Percentiles rank a stretch among this genome's conserved stretches.
These are phyloP conservation scores for Gavia stellata DNA, from an alignment of 2,113 vertebrate species.

Conservation along the genomic window DNA sequence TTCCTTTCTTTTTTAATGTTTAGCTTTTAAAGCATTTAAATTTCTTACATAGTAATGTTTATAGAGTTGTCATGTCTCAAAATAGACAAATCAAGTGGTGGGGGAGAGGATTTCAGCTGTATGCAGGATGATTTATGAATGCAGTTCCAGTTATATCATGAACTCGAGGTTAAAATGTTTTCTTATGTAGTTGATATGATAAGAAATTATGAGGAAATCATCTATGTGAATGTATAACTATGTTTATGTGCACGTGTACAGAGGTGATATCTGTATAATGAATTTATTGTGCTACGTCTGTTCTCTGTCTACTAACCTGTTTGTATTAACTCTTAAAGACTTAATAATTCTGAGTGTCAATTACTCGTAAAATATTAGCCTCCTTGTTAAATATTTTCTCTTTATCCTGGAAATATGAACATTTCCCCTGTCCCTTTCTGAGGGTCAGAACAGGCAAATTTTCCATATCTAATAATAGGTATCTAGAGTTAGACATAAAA, in stretches of 20 bases:
- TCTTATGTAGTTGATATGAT: neutral
- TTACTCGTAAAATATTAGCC: neutral
- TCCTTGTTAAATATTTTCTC: neutral
- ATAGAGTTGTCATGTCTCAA: neutral
- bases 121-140: neutral
- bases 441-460: neutral
- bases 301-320: neutral
- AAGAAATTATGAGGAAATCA: neutral
- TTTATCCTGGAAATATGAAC: neutral
- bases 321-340: neutral
- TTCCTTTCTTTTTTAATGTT: neutral
- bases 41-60: neutral
- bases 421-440: neutral
- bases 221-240: neutral
- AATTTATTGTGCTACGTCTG: neutral
- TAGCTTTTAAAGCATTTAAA: neutral
- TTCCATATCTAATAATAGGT: neutral
- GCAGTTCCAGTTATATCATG: neutral
- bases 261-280: neutral
- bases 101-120: neutral
- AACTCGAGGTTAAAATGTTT: neutral
- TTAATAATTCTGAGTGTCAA: neutral
- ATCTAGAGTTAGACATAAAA: neutral
- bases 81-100: neutral
- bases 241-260: neutral